A percentile compares a stretch with the other conserved stretches of the same genome.
Conservation (phyloP, 2,888 invertebrate genomes). For the Volucella inflata region DNA sequence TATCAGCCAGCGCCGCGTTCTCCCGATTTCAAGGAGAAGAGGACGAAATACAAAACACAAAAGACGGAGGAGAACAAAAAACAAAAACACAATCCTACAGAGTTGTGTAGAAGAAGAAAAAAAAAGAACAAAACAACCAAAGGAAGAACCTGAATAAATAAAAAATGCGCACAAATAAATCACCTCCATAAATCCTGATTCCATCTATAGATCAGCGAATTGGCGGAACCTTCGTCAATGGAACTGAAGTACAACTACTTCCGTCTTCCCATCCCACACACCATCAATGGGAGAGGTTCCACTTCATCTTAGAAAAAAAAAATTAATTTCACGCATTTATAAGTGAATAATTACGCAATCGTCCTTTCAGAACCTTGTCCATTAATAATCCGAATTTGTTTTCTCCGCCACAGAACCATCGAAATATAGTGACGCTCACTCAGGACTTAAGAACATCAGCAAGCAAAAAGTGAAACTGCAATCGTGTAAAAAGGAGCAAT, state of each 20-base stretch:
- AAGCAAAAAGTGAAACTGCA: conserved; percentile 35
- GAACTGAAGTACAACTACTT: conserved; percentile 15
- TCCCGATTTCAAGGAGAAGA: conserved; percentile 18
- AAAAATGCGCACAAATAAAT: conserved; percentile 67
- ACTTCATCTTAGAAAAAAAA: conserved; percentile 15
- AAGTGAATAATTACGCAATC: conserved; percentile 68
- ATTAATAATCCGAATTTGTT: conserved; percentile 23
- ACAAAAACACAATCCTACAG: conserved; percentile 23
- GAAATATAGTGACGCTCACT: not conserved
- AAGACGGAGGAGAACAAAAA: conserved; percentile 1
- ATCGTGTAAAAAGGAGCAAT: conserved; percentile 48
- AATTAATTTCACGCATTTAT: conserved; percentile 71
- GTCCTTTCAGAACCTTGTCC: conserved; percentile 40
- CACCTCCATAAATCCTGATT: conserved; percentile 74
- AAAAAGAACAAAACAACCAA: conserved; percentile 8
- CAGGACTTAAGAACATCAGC: not conserved
- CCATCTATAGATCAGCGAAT: conserved; percentile 64
- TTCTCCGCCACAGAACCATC: not conserved
- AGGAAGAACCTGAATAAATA: conserved; percentile 34
- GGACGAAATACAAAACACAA: conserved; percentile 38
- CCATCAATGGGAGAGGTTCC: conserved; percentile 13
- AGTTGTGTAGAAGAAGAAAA: not conserved
- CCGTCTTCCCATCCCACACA: too few species aligned
- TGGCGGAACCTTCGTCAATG: conserved; percentile 59
- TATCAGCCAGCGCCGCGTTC: conserved; percentile 6